Percentiles rank a stretch among this genome's conserved stretches.
Evolutionary conservation across 2,113 vertebrate species (phyloP).

Genomic region (Corythaeola cristata): DNA sequence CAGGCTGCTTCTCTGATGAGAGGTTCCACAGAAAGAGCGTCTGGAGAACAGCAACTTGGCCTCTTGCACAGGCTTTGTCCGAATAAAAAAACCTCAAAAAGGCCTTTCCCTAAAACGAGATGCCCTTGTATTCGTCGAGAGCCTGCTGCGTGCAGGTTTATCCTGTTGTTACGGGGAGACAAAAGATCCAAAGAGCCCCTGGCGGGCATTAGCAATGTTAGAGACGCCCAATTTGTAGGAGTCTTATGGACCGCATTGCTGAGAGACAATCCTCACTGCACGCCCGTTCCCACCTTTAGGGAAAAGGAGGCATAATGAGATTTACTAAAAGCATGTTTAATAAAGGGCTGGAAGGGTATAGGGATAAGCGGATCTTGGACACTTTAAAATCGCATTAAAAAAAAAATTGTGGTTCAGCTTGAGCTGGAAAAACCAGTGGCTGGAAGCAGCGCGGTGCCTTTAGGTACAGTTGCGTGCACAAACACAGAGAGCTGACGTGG

Average conservation of each 20-base stretch:
- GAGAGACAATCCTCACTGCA: background rate
- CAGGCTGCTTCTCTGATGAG: constrained; percentile 22
- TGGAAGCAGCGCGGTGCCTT: background rate
- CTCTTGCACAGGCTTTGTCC: constrained; percentile 36
- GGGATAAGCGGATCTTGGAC: background rate
- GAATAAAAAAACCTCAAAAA: background rate
- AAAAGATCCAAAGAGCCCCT: constrained; percentile 43
- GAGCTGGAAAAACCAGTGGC: background rate
- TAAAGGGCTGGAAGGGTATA: constrained; percentile 21
- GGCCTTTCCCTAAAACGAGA: background rate
- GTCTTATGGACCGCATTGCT: constrained; percentile 13
- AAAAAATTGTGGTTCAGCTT: background rate
- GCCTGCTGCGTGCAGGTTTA: constrained; percentile 39
- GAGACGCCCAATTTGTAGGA: constrained; percentile 31
- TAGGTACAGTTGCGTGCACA: background rate
- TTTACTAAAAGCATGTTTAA: constrained; percentile 49
- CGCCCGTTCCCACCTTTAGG: background rate
- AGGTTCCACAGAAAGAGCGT: constrained; percentile 22
- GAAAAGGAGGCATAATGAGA: constrained; percentile 7
- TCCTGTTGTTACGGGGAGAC: constrained; percentile 18
- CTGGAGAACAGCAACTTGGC: constrained; percentile 7
- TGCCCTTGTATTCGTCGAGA: constrained; percentile 19
- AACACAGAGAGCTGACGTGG: background rate
- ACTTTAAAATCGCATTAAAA: background rate
- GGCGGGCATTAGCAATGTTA: background rate